phyloP scores from a whole-genome alignment of 2,797 vertebrate genomes.

The Brachymystax lenok region DNA sequence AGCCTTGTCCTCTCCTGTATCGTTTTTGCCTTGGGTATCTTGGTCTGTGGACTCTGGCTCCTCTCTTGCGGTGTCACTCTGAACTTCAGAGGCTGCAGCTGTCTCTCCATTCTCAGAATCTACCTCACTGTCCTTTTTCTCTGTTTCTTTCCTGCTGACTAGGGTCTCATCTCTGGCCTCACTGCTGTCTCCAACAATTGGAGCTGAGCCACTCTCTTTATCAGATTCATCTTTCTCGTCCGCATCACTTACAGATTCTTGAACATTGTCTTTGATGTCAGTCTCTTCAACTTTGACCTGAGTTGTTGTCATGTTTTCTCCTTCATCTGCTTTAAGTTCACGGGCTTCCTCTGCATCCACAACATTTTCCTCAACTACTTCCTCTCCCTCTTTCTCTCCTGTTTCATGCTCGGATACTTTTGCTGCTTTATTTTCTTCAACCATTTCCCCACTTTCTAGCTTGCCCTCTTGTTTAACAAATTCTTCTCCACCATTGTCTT shows the following conservation, averaged over 20 bases:
- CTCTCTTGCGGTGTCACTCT: constrained; percentile 4
- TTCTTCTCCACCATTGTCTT: constrained; percentile 2
- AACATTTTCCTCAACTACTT: constrained; percentile 20
- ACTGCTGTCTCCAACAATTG: neutral
- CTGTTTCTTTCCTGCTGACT: constrained; percentile 12
- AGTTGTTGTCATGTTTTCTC: constrained; percentile 4
- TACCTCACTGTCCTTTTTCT: constrained; percentile 18
- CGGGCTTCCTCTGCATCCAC: constrained; percentile 12
- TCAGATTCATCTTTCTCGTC: neutral
- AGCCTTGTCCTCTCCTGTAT: constrained; percentile 6
- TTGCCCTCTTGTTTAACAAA: neutral
- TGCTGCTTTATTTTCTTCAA: constrained; percentile 15
- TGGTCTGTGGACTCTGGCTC: constrained; percentile 18
- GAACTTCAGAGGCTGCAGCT: constrained; percentile 7
- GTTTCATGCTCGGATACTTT: constrained; percentile 26
- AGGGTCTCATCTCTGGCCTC: neutral
- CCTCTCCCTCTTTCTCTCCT: constrained; percentile 29
- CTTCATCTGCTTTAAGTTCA: constrained; percentile 22
- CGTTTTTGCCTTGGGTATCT: constrained; percentile 16
- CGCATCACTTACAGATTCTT: constrained; percentile 21
- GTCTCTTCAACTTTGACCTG: constrained; percentile 17
- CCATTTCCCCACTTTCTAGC: constrained; percentile 10
- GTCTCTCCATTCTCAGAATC: constrained; percentile 57
- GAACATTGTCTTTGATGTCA: neutral
- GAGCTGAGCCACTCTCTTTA: constrained; percentile 7